Evolutionary conservation across 2,113 vertebrate genomes (phyloP).

Genomic region (Setophaga petechia): DNA sequence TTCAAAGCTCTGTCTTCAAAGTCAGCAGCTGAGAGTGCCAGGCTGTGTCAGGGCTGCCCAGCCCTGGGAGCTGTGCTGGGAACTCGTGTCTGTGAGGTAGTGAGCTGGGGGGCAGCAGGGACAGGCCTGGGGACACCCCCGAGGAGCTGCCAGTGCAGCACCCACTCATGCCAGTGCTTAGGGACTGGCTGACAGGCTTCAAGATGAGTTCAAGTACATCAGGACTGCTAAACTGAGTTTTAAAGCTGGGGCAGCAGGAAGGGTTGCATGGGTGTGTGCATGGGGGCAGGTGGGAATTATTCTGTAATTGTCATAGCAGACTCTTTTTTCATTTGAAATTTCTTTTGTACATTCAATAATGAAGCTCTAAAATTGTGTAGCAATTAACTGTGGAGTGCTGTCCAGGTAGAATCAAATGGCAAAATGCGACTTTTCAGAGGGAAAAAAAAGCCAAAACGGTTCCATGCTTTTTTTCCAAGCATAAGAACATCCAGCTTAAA

Average conservation of each 20-base stretch:
- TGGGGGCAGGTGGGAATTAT: neutral
- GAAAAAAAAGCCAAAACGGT: neutral
- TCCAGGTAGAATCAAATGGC: constrained; percentile 37
- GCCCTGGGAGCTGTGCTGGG: neutral
- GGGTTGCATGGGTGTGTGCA: neutral
- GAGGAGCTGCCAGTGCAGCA: neutral
- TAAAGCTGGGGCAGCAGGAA: neutral
- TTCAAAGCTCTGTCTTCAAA: neutral
- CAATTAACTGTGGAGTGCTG: constrained; percentile 21
- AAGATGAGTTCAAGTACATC: neutral
- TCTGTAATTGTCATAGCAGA: neutral
- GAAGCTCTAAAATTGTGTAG: neutral
- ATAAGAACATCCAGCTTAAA: constrained; percentile 51
- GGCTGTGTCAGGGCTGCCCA: neutral
- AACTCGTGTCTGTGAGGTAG: neutral
- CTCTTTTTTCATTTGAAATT: neutral
- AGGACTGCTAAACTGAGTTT: neutral
- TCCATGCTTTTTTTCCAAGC: constrained; percentile 13
- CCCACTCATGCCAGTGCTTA: neutral
- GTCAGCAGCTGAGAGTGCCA: neutral
- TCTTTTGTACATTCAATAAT: neutral
- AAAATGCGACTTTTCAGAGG: constrained; percentile 36
- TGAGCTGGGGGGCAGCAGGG: neutral
- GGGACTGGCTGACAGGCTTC: neutral
- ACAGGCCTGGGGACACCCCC: neutral